A percentile compares a stretch with the other conserved stretches of the same genome.
Conservation (phyloP, 1,140 invertebrate species). For the Camponotus vicinus region DNA sequence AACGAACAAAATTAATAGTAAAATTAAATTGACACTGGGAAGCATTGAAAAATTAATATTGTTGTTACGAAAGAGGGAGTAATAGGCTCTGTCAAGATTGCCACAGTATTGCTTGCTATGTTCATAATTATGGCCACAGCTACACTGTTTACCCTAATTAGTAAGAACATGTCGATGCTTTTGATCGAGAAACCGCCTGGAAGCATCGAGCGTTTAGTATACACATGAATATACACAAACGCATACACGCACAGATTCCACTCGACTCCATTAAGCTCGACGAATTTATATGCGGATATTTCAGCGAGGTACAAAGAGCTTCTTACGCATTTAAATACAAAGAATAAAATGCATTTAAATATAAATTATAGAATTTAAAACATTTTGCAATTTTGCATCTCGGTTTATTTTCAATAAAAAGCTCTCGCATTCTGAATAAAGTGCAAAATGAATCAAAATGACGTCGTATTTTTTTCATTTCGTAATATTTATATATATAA, state of each 20-base stretch:
- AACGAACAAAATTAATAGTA: background rate
- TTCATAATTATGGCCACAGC: conserved; percentile 19
- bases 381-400: background rate
- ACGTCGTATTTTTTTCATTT: background rate
- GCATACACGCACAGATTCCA: background rate
- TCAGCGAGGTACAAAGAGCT: conserved; percentile 23
- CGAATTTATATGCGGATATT: conserved; percentile 55
- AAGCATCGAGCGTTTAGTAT: background rate
- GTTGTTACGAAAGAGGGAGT: background rate
- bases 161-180: conserved; percentile 57
- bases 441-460: conserved; percentile 4
- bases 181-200: conserved; percentile 22
- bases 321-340: background rate
- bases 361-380: background rate
- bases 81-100: background rate
- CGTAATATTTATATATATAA: background rate
- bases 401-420: conserved; percentile 2
- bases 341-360: background rate
- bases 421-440: background rate
- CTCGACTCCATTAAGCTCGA: conserved; percentile 66
- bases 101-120: conserved; percentile 6
- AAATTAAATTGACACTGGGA: background rate
- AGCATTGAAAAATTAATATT: background rate
- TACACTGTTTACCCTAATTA: conserved; percentile 47
- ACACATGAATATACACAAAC: conserved; percentile 1